Evolutionary conservation across 2,113 vertebrate genomes (phyloP).

Genomic region (Excalfactoria chinensis): DNA sequence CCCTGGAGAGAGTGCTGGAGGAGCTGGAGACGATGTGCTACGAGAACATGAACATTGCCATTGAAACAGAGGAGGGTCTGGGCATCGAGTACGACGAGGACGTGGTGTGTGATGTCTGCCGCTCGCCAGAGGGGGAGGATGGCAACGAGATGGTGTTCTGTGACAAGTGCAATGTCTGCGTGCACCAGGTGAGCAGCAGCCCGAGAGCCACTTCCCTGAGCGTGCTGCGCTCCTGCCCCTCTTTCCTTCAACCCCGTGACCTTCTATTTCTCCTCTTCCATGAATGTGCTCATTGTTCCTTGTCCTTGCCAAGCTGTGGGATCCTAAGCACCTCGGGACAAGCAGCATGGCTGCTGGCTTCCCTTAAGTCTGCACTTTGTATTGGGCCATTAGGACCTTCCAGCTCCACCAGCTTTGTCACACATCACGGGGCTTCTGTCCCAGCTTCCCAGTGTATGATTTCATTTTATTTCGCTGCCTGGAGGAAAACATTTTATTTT

Average conservation of each 20-base stretch:
- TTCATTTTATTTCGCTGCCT: constrained; percentile 36
- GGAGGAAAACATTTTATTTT: constrained; percentile 44
- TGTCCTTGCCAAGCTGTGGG: not conserved
- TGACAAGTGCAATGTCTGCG: constrained; percentile 97
- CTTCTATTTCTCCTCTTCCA: not conserved
- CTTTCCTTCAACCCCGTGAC: not conserved
- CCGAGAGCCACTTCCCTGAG: not conserved
- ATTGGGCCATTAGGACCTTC: not conserved
- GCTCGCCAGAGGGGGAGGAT: constrained; percentile 95
- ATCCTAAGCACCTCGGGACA: not conserved
- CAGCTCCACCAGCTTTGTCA: not conserved
- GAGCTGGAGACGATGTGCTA: constrained; percentile 91
- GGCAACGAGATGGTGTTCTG: constrained; percentile 99
- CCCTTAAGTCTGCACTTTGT: not conserved
- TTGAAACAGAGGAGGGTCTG: constrained; percentile 93
- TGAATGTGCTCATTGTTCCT: not conserved
- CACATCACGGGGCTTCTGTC: not conserved
- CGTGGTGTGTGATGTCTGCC: constrained; percentile 96
- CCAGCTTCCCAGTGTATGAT: not conserved
- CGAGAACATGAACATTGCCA: constrained; percentile 93
- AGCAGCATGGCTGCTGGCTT: not conserved
- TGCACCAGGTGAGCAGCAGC: constrained; percentile 88
- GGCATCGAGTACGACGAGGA: constrained; percentile 98
- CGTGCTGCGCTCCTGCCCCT: not conserved
- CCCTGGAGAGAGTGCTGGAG: constrained; percentile 90